Evolutionary conservation across 2,888 invertebrate species (phyloP).

Genomic region (Cheilosia urbana): DNA sequence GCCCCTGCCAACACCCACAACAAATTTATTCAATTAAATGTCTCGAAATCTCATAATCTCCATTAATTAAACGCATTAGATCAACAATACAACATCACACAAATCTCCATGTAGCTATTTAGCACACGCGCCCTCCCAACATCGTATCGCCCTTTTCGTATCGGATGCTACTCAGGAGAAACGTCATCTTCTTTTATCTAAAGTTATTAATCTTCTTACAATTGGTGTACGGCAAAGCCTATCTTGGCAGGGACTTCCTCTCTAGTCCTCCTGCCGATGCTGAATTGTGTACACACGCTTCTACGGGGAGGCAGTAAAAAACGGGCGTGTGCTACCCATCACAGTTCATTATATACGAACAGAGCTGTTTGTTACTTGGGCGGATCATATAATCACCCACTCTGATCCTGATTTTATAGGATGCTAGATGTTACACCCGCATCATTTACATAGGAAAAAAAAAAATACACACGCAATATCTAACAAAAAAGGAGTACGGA

Average conservation of each 20-base stretch:
- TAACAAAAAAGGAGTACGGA: constrained; percentile 8
- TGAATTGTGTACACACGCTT: constrained; percentile 35
- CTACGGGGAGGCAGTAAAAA: constrained; percentile 77
- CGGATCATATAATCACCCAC: constrained; percentile 74
- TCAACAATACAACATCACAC: constrained; percentile 66
- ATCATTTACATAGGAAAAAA: constrained; percentile 64
- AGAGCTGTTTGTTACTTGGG: constrained; percentile 71
- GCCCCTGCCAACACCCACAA: constrained; percentile 17
- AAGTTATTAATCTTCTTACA: constrained; percentile 74
- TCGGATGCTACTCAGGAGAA: constrained; percentile 16
- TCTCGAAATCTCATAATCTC: constrained; percentile 66
- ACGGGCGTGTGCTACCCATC: constrained; percentile 82
- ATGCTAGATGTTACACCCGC: constrained; percentile 31
- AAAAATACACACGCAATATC: constrained; percentile 5
- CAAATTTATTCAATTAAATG: constrained; percentile 60
- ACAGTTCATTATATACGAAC: constrained; percentile 79
- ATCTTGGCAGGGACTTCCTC: constrained; percentile 71
- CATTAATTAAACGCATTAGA: constrained; percentile 72
- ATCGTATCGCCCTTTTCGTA: constrained; percentile 10
- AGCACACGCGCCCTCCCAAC: constrained; percentile 52
- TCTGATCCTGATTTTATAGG: constrained; percentile 47
- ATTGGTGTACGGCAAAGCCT: constrained; percentile 58
- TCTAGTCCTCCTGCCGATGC: constrained; percentile 29
- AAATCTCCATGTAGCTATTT: constrained; percentile 45
- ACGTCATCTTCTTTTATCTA: constrained; percentile 69